phyloP scores from a whole-genome alignment of 2,113 vertebrate genomes.

The Solea senegalensis region DNA sequence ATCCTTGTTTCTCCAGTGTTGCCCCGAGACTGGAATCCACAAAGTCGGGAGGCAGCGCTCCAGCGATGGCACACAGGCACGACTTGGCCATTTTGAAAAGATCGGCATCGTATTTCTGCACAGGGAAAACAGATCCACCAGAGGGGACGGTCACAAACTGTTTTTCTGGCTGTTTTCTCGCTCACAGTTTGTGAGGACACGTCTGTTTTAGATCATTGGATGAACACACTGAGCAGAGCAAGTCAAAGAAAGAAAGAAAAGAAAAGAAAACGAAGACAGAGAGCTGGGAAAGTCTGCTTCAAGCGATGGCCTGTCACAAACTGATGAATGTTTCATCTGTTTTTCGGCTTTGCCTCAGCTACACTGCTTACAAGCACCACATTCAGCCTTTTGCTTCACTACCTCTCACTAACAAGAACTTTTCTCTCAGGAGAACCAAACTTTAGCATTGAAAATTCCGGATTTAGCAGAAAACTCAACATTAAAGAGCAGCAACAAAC shows the following conservation, averaged over 20 bases:
- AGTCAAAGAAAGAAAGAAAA: neutral
- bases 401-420: slow-evolving; percentile 30
- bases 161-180: neutral
- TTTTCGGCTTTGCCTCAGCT: slow-evolving; percentile 41
- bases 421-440: slow-evolving; percentile 17
- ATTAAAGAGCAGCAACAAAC: slow-evolving; percentile 6
- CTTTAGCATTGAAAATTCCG: slow-evolving; percentile 9
- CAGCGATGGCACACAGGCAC: slow-evolving; percentile 94
- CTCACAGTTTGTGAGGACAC: neutral
- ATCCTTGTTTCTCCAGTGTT: slow-evolving; percentile 88
- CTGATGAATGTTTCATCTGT: slow-evolving; percentile 70
- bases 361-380: slow-evolving; percentile 37
- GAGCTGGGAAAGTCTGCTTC: slow-evolving; percentile 18
- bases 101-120: slow-evolving; percentile 93
- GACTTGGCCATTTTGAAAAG: slow-evolving; percentile 94
- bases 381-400: slow-evolving; percentile 39
- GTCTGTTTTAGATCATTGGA: slow-evolving; percentile 8
- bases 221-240: slow-evolving; percentile 4
- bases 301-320: slow-evolving; percentile 41
- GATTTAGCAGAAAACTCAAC: neutral
- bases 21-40: slow-evolving; percentile 88
- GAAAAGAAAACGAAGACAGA: slow-evolving; percentile 18
- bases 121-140: slow-evolving; percentile 33
- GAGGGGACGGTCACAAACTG: neutral
- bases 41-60: slow-evolving; percentile 94